These are phyloP conservation scores for Argentina silus DNA, from an alignment of 2,797 vertebrate species.

Conservation along the genomic window DNA sequence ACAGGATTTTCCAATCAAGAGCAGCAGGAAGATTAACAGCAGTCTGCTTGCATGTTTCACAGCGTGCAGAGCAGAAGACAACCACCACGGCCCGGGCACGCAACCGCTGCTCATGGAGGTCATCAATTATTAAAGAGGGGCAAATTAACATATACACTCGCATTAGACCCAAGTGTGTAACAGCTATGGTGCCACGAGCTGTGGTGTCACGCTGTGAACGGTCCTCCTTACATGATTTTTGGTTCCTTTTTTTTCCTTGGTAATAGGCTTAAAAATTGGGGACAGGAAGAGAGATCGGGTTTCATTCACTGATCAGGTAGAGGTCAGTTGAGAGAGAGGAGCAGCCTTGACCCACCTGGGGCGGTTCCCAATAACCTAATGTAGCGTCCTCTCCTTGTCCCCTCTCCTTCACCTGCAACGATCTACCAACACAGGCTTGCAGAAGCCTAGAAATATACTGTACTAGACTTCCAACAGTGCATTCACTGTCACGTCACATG, in stretches of 20 bases:
- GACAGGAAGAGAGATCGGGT: not conserved
- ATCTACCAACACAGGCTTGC: not conserved
- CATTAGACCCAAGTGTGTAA: constrained; percentile 32
- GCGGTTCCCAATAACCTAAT: not conserved
- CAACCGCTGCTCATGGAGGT: constrained; percentile 27
- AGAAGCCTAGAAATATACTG: not conserved
- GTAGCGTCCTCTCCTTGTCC: not conserved
- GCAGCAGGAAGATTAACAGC: constrained; percentile 67
- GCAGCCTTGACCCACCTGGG: too few species aligned
- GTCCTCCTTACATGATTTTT: not conserved
- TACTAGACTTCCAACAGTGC: not conserved
- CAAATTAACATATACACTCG: constrained; percentile 54
- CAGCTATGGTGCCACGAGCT: not conserved
- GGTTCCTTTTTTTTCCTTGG: not conserved
- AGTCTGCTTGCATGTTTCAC: constrained; percentile 36
- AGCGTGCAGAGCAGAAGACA: constrained; percentile 19
- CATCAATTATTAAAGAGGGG: constrained; percentile 66
- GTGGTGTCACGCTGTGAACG: not conserved
- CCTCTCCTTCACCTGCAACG: not conserved
- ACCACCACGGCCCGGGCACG: constrained; percentile 23
- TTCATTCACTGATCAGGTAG: not conserved
- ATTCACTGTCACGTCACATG: not conserved
- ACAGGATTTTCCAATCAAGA: constrained; percentile 75
- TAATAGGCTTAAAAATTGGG: not conserved
- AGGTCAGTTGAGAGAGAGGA: not conserved